Conservation (phyloP, 1,140 invertebrate genomes). For the Drosophila sucinea region DNA sequence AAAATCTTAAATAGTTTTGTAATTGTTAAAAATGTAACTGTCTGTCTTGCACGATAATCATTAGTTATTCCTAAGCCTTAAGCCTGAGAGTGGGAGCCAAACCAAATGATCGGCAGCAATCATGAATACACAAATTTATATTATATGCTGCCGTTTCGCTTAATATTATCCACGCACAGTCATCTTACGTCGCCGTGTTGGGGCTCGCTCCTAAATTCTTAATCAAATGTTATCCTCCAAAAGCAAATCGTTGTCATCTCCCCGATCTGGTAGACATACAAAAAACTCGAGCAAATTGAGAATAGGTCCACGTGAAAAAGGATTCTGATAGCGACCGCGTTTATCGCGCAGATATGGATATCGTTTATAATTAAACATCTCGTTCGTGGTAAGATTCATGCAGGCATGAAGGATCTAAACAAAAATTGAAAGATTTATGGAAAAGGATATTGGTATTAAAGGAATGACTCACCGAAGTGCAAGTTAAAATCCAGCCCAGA, state of each 20-base stretch:
- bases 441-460: background rate
- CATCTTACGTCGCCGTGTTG: constrained; percentile 69
- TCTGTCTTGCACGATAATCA: background rate
- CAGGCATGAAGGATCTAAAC: constrained; percentile 92
- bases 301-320: constrained; percentile 93
- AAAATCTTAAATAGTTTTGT: no score
- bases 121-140: constrained; percentile 15
- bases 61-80: constrained; percentile 36
- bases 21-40: no score
- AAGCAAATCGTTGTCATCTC: constrained; percentile 89
- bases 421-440: constrained; percentile 26
- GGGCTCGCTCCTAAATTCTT: constrained; percentile 76
- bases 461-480: constrained; percentile 89
- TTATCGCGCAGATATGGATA: constrained; percentile 95
- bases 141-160: constrained; percentile 44
- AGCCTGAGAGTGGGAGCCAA: constrained; percentile 58
- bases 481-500: constrained; percentile 93
- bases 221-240: constrained; percentile 87
- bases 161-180: constrained; percentile 77
- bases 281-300: constrained; percentile 96
- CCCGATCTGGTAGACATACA: constrained; percentile 90
- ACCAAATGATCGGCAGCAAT: constrained; percentile 42
- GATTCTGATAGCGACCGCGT: constrained; percentile 93
- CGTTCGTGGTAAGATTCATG: constrained; percentile 96
- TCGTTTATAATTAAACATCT: constrained; percentile 96